phyloP scores from a whole-genome alignment of 1,140 invertebrate species.

The Ostrea denselamellosa region DNA sequence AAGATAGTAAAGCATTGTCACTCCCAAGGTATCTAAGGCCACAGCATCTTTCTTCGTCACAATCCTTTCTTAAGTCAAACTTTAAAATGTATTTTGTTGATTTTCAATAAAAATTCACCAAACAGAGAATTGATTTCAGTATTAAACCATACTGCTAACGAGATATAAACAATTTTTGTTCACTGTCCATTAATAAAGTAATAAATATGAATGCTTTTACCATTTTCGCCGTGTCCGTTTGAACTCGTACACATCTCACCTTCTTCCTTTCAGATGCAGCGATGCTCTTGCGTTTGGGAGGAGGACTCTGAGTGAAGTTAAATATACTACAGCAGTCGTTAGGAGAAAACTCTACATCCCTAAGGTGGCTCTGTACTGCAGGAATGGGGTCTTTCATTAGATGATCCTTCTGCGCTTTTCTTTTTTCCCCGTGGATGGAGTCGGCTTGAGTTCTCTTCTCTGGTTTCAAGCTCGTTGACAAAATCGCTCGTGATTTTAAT shows the following conservation, averaged over 20 bases:
- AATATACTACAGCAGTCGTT: constrained; percentile 5
- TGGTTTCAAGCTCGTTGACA: background rate
- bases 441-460: background rate
- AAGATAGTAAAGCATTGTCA: no score
- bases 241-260: background rate
- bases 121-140: no score
- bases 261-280: constrained; percentile 3
- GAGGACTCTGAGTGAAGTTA: constrained; percentile 4
- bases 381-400: background rate
- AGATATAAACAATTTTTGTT: no score
- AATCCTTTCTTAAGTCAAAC: no score
- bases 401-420: background rate
- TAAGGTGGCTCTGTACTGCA: background rate
- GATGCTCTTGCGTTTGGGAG: background rate
- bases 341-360: background rate
- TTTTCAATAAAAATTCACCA: no score
- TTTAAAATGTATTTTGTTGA: no score
- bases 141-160: no score
- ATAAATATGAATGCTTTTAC: no score
- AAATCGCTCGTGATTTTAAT: background rate
- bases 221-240: no score
- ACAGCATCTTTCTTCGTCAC: no score
- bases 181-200: no score
- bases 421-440: background rate
- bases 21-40: no score